Base-by-base conservation (phyloP, 2,113 vertebrate genomes). In the Anas platyrhynchos region DNA sequence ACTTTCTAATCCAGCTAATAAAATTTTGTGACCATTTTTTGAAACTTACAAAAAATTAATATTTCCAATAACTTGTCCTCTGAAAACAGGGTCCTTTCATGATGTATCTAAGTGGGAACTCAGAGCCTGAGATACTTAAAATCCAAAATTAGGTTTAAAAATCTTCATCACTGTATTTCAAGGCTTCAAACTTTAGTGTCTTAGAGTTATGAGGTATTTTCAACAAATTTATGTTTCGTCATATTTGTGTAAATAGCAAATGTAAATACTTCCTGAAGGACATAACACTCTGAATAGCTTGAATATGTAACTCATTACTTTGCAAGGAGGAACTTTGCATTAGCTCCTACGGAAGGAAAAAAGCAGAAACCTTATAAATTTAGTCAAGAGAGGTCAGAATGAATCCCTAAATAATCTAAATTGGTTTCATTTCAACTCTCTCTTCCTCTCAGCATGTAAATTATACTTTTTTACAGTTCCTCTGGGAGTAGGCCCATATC, bases 361-460 rank as follows among this genome's bases (percentile, higher is more conserved):
- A 76, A 79, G 54, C 38, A 96, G 82, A 96, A 94, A 97, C 86
- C 78, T 97, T 88, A 88, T 61, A 95, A 82, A 96, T 93, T 91
- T 91, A 75, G 52, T 91, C 73, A 94, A 71, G 25, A 89, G 80
- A 86, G 80, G 93, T 93, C 95, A 92, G 78, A 63, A 78, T 74
- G 83, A 96, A 97, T 94, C 65, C 52, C 58, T 34, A 16, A 86
- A 61, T 14, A 58, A 44, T 55, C 26, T 34, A 48, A 80, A 76
- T 18, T 36, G 25, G 7, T 81, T 66, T 71, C 55, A 61, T 91
- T 71, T 77, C 54, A 59, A 43, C 31, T 62, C 66, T 56, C n/a
- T 34, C 32, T 56, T 66, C 34, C 27, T 52, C 17, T 77, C 16
- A 31, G 75, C 50, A 44, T 55, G 16, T 46, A 87, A 68, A 68